A percentile compares a stretch with the other conserved stretches of the same genome.
Evolutionary conservation across 2,888 invertebrate genomes (phyloP).

Genomic region (Beris morrisii): DNA sequence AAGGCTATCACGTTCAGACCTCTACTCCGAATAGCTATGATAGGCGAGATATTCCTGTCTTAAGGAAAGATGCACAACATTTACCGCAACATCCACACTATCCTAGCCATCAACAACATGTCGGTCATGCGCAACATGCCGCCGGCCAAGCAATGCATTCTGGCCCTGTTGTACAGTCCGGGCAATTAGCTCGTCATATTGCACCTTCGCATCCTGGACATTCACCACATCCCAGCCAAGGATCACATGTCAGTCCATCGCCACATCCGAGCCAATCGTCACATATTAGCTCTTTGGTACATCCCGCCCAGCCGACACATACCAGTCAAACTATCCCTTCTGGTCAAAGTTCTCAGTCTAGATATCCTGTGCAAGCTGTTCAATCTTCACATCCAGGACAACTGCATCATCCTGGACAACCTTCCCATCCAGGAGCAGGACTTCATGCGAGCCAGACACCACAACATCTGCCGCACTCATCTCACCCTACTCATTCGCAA

Average conservation of each 20-base stretch:
- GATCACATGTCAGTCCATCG: too few relatives aligned
- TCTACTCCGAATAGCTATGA: constrained; percentile 6
- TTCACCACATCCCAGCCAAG: too few relatives aligned
- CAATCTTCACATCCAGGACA: constrained; percentile 48
- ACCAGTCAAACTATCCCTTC: too few relatives aligned
- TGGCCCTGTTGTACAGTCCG: background rate
- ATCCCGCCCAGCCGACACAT: too few relatives aligned
- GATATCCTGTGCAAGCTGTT: constrained; percentile 43
- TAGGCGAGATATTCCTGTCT: constrained; percentile 17
- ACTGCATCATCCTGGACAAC: constrained; percentile 45
- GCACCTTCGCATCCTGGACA: background rate
- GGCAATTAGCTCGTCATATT: too few relatives aligned
- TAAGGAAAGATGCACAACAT: constrained; percentile 27
- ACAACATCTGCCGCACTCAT: too few relatives aligned
- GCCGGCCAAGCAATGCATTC: background rate
- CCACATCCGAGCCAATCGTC: too few relatives aligned
- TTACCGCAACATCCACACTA: constrained; percentile 19
- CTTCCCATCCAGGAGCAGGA: too few relatives aligned
- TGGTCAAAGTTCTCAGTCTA: too few relatives aligned
- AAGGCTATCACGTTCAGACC: background rate
- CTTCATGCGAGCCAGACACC: too few relatives aligned
- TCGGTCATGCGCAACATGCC: background rate
- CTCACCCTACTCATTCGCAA: too few relatives aligned
- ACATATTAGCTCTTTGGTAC: too few relatives aligned
- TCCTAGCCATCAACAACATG: constrained; percentile 23